Evolutionary conservation across 2,888 invertebrate genomes (phyloP), one percentile per base, ranked within the genome.

Genomic region (Schrankia costaestrigalis): DNA sequence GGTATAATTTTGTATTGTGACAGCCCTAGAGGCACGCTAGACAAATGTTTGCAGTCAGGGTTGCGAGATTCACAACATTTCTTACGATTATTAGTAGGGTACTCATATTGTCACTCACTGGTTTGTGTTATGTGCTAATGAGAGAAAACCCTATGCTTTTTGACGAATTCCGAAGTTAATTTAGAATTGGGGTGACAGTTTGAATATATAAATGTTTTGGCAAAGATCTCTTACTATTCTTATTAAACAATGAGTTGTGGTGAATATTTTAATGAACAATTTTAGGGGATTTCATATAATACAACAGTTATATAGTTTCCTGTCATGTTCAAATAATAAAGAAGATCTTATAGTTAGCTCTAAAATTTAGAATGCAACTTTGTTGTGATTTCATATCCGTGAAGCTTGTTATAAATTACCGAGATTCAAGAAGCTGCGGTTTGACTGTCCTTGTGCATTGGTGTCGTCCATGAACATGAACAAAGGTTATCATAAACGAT

Each of bases 1-100:
- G 77, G 64, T 71, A 80, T 84, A 83, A 85, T 86, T 82, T 79
- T 72, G 73, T 71, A 67, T 65, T 63, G 78, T 73, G 82, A 81
- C 83, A 79, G 68, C 76, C 79, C 76, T 73, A 67, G 30, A 28
- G 38, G 36, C 18, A 6, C 35, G 63, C 60, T 67, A 75, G 73
- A 81, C 72, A 78, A 83, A 83, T 83, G 81, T 76, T 74, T 71
- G 67, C 63, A 49, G 59, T 59, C 68, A 72, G 71, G 69, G 71
- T 52, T 55, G 55, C 26, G 35, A 35, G 26, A 32, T 39, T 49
- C 38, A 30, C 33, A 30, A 30, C 14, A 18, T 31, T 18, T 36
- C 43, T 38, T 42, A 35, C 45, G 39, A 52, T 55, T 56, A 52
- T 56, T 56, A 38, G 28, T 35, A 45, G 40, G 6, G 38, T 8